Base-by-base conservation (phyloP, 2,113 vertebrate species). In the Craseonycteris thonglongyai region DNA sequence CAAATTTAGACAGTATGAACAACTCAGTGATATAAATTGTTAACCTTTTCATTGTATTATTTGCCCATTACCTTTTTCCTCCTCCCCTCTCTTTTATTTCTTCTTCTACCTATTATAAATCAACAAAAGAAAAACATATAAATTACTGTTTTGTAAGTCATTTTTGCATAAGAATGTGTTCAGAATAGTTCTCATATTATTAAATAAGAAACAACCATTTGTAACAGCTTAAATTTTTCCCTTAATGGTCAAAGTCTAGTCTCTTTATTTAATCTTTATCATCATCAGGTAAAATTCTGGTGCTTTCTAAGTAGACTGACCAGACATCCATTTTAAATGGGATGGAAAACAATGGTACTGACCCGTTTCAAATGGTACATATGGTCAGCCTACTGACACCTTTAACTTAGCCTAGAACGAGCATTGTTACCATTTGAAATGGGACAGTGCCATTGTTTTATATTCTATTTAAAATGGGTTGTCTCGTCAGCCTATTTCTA, bases 1-100 rank as follows among this genome's bases (percentile, higher is more conserved):
- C 51, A 80, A 74, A 79, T 59, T 71, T 81, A 38, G 45, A 33
- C 58, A 83, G 19, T 54, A 76, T 84, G 0, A 93, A 71, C 42
- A 80, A 59, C 66, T 97, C 47, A 59, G 66, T 95, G 69, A 93
- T 88, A 51, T 92, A 92, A 91, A 74, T n/a, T 45, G 4, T 47
- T 93, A 75, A 42, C n/a, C 79, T n/a, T 94, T 90, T 85, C 15
- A 6, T 72, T 33, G 0, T 71, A 1, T 75, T 75, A 10, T 90
- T 81, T 94, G 35, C 6, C 19, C 18, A 82, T 7, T 72, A 28
- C 51, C 38, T 80, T 91, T 87, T 26, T 89, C 11, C 16, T 65
- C 19, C 35, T 85, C 49, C 54, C 54, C 5, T 42, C 16, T 47
- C 22, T 88, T 42, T 45, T 54, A n/a, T 68, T 61, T 3, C 42